Percentiles rank a stretch among this genome's conserved stretches.
Evolutionary conservation across 1,140 invertebrate genomes (phyloP).

Genomic region (Solen grandis): DNA sequence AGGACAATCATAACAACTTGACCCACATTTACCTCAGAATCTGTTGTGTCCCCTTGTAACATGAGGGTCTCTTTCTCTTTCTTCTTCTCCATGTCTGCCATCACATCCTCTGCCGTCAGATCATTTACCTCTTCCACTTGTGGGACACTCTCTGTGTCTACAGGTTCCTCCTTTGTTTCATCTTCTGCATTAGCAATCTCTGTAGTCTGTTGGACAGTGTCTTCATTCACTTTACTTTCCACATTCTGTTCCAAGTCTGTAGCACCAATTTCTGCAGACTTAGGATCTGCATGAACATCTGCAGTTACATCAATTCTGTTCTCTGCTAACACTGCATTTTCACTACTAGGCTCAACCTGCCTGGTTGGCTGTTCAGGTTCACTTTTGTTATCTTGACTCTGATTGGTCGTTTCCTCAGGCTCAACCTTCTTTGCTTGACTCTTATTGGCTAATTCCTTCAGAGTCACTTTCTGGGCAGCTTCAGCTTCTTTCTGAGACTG

Average conservation of each 20-base stretch:
- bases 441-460: slow-evolving; percentile 55
- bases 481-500: not conserved
- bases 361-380: slow-evolving; percentile 41
- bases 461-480: slow-evolving; percentile 23
- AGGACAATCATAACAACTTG: not conserved
- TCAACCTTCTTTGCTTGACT: slow-evolving; percentile 47
- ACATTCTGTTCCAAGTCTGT: not conserved
- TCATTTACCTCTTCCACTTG: slow-evolving; percentile 5
- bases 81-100: slow-evolving; percentile 14
- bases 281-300: not conserved
- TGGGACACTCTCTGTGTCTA: slow-evolving; percentile 1
- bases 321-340: slow-evolving; percentile 1
- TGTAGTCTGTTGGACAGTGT: not conserved
- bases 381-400: slow-evolving; percentile 25
- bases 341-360: not conserved
- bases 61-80: no score
- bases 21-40: slow-evolving; percentile 33
- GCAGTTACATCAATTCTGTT: not conserved
- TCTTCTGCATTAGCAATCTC: not conserved
- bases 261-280: not conserved
- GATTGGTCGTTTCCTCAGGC: slow-evolving; percentile 4
- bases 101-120: slow-evolving; percentile 21
- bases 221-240: not conserved
- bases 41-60: slow-evolving; percentile 39
- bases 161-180: slow-evolving; percentile 11